Evolutionary conservation across 37 sponge, comb jelly and placozoan genomes (phyloP), one percentile per base, ranked within the genome.

Genomic region (Amphimedon queenslandica): DNA sequence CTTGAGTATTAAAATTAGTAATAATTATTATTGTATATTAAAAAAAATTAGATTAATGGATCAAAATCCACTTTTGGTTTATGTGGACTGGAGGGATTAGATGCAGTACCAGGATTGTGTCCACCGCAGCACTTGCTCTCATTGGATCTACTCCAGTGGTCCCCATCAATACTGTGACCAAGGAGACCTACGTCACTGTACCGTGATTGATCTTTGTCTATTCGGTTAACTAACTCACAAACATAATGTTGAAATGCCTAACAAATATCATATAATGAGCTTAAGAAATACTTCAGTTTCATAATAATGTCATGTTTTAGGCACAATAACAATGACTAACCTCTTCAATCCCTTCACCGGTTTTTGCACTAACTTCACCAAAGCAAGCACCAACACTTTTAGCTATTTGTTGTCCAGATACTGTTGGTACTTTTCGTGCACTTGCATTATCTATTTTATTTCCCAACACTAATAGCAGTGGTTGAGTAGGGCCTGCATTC

Each of bases 361-460:
- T 77, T 34, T 61, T 58, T 25, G 92, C 92, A 40, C 92, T 91
- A 42, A 83, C 68, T 86, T 91, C 92, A 37, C 74, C 77, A 53
- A 81, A 87, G 35, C 37, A 64, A 42, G 76, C 66, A 20, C 73
- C 74, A 64, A 58, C 74, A 1, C 67, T 58, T 24, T 55, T 31
- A 0, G 92, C 92, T 27, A 53, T 56, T 39, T 78, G 47, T 18
- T 57, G 53, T n/a, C 73, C 85, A 10, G 55, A 25, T 2, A 3
- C 47, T 27, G 29, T 67, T 4, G 55, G 23, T 6, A 84, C 56
- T 13, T 11, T 25, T 55, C 85, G 72, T 25, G 67, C 67, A 3
- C 21, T 47, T 4, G 56, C 68, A 21, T 38, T 24, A 67, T 84
- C 85, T 6, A 20, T 13, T 42, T 84, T 84, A 39, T 84, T 84